These are phyloP conservation scores for Crocidura indochinensis DNA, from an alignment of 2,797 vertebrate species.

Conservation along the genomic window DNA sequence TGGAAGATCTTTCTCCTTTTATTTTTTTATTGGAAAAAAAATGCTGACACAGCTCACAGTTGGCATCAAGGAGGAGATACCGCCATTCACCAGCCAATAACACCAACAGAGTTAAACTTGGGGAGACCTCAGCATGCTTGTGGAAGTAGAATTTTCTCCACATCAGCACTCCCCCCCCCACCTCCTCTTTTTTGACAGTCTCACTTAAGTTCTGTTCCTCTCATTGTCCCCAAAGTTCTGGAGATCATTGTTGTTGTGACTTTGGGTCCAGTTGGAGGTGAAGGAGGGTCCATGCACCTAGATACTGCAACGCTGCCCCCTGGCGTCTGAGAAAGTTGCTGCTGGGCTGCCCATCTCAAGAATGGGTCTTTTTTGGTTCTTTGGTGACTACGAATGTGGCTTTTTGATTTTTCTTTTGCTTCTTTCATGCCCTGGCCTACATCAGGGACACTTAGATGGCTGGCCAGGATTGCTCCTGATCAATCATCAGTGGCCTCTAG, in stretches of 20 bases:
- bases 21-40: conserved; percentile 59
- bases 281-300: neutral
- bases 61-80: conserved; percentile 62
- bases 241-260: neutral
- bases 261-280: neutral
- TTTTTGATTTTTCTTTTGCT: no score
- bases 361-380: neutral
- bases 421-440: neutral
- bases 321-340: conserved; percentile 27
- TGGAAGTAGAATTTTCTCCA: neutral
- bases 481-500: neutral
- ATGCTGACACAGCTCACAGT: conserved; percentile 54
- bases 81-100: neutral
- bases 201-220: neutral
- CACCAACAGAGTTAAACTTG: conserved; percentile 30
- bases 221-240: no score
- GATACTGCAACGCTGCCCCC: neutral
- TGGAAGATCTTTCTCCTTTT: conserved; percentile 31
- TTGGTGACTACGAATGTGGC: neutral
- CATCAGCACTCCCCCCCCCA: neutral
- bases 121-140: neutral
- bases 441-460: neutral
- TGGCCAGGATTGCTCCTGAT: neutral
- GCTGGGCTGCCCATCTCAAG: neutral
- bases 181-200: conserved; percentile 13